Evolutionary conservation across 30 jellyfish, hydroid and myxozoan genomes (phyloP).

Genomic region (Turritopsis dohrnii): DNA sequence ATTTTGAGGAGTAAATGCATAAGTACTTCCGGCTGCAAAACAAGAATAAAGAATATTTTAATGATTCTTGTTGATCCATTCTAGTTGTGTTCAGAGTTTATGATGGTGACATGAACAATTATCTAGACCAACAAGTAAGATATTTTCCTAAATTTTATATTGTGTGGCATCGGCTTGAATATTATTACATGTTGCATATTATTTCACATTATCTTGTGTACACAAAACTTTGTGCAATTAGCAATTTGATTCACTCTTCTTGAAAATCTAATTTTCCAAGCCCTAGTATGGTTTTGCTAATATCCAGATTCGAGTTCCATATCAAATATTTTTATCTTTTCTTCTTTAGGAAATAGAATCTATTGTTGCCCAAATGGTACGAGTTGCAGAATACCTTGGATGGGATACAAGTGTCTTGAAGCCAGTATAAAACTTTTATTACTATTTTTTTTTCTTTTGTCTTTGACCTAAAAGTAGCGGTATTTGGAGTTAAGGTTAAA

Average conservation of each 20-base stretch:
- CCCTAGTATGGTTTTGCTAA: neutral
- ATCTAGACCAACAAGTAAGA: slow-evolving; percentile 75
- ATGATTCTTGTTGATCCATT: no score
- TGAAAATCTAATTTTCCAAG: no score
- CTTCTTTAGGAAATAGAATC: slow-evolving; percentile 83
- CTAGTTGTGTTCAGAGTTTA: slow-evolving; percentile 82
- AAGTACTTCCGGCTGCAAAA: no score
- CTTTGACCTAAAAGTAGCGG: neutral
- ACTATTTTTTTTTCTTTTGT: neutral
- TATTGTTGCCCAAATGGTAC: slow-evolving; percentile 85
- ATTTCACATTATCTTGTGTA: no score
- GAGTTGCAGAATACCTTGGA: slow-evolving; percentile 92
- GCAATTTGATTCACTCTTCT: no score
- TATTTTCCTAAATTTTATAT: neutral
- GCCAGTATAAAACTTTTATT: slow-evolving; percentile 42
- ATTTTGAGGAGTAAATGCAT: no score
- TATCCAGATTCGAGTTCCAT: neutral
- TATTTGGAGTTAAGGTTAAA: neutral
- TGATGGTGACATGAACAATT: slow-evolving; percentile 82
- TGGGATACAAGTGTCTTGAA: slow-evolving; percentile 90
- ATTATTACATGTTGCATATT: no score
- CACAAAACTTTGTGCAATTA: no score
- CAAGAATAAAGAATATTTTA: no score
- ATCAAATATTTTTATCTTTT: neutral
- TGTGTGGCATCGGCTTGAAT: no score